These are phyloP conservation scores for Myotis planiceps DNA, from an alignment of 2,797 vertebrate genomes.

Conservation along the genomic window DNA sequence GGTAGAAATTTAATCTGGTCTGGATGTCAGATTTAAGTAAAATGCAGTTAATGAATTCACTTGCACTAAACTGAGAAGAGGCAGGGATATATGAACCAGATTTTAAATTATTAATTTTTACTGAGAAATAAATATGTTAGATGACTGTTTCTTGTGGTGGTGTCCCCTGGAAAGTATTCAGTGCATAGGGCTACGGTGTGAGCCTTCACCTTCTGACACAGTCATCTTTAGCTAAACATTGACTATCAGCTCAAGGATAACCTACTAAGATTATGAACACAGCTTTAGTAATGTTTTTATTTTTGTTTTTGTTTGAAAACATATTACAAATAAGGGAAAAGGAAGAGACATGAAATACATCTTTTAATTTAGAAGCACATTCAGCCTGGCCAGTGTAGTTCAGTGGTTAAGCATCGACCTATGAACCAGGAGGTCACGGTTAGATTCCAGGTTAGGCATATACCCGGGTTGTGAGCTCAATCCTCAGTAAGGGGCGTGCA, in stretches of 20 bases:
- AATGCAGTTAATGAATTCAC: neutral
- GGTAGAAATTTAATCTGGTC: neutral
- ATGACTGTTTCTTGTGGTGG: neutral
- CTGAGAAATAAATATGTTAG: neutral
- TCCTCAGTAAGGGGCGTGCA: neutral
- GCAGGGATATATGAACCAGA: neutral
- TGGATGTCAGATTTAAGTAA: neutral
- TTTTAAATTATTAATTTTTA: neutral
- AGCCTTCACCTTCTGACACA: neutral
- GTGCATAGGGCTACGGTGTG: rapidly evolving
- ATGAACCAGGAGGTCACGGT: neutral
- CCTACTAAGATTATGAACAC: neutral
- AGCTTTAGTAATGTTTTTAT: neutral
- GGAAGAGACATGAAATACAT: neutral
- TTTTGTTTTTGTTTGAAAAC: neutral
- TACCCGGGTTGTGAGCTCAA: neutral
- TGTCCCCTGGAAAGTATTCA: neutral
- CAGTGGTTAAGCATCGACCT: neutral
- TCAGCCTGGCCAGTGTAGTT: neutral
- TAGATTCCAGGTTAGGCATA: neutral
- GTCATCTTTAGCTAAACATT: neutral
- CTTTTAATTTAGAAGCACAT: neutral
- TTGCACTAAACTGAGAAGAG: neutral
- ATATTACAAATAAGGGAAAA: neutral
- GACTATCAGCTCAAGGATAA: neutral